Base-by-base conservation (phyloP, 2,888 invertebrate genomes). In the Mechanitis messenoides region DNA sequence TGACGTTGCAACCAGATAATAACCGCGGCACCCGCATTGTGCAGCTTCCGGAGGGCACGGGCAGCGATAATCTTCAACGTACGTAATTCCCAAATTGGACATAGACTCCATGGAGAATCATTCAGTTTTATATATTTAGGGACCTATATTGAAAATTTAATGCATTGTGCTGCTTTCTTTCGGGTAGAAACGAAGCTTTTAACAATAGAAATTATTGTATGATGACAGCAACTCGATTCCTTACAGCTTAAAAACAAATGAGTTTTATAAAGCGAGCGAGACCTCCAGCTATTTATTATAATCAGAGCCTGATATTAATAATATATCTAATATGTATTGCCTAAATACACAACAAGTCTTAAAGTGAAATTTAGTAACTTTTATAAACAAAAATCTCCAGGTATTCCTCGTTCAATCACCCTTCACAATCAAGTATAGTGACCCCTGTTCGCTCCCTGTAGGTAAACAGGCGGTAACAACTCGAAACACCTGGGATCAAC, bases 1-100 rank as follows among this genome's bases (percentile, higher is more conserved):
- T 87, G 87, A 87, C 87, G 85, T 77, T 79, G 86, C 87, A 86
- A 86, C 83, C 83, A 85, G 84, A 84, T 85, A 85, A 84, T 85
- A 83, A 79, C 78, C 72, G 83, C 80, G 83, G 76, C 76, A 81
- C 83, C 78, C 77, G 77, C 76, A 74, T 75, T 79, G 78, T 81
- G 78, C 85, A 85, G 84, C 81, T 85, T 87, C 87, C 86, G 85
- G 83, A 76, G 78, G 79, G 79, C 73, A 71, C 73, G 72, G 80
- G 75, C 79, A 72, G 74, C 80, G 80, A 81, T 88, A 87, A 88
- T 87, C 88, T 86, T 87, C 80, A 79, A 84, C 81, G 82, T 82
- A 76, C 81, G 83, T 84, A 85, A 87, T 87, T 87, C 82, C 75
- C 72, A 80, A 81, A 85, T 82, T 76, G 80, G 71, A 83, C 71